phyloP scores from a whole-genome alignment of 2,113 vertebrate genomes.

The Stigmatopora nigra region DNA sequence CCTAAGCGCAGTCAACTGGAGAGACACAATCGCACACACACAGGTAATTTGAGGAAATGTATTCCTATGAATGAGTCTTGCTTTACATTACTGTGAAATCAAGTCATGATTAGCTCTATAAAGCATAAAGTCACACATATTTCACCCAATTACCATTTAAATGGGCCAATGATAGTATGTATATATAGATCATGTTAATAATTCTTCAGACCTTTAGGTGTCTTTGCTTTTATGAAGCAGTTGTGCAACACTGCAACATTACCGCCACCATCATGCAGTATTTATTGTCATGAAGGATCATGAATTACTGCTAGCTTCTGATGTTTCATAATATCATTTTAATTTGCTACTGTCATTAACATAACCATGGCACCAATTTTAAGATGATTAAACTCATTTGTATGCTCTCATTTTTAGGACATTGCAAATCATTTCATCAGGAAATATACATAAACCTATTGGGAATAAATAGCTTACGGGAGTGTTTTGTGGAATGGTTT shows the following conservation, averaged over 20 bases:
- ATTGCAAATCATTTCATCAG: not conserved
- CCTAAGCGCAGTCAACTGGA: constrained; percentile 96
- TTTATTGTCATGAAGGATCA: not conserved
- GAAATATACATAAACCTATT: not conserved
- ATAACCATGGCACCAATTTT: not conserved
- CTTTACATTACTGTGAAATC: constrained; percentile 4
- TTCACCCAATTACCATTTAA: constrained; percentile 19
- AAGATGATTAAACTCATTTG: not conserved
- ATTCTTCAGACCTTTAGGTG: not conserved
- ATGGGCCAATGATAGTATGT: constrained; percentile 1
- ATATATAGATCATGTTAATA: not conserved
- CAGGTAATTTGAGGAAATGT: constrained; percentile 69
- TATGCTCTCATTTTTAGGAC: not conserved
- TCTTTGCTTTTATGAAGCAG: not conserved
- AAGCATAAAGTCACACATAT: constrained; percentile 6
- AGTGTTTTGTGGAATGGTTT: not conserved
- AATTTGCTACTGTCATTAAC: constrained; percentile 2
- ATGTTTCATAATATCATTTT: not conserved
- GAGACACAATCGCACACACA: constrained; percentile 93
- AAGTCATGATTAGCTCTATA: constrained; percentile 4
- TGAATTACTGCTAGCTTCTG: not conserved
- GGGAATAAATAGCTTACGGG: not conserved
- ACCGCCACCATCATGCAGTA: not conserved
- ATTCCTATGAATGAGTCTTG: not conserved
- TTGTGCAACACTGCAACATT: not conserved